phyloP scores from a whole-genome alignment of 2,113 vertebrate species.

The Vulpes lagopus region DNA sequence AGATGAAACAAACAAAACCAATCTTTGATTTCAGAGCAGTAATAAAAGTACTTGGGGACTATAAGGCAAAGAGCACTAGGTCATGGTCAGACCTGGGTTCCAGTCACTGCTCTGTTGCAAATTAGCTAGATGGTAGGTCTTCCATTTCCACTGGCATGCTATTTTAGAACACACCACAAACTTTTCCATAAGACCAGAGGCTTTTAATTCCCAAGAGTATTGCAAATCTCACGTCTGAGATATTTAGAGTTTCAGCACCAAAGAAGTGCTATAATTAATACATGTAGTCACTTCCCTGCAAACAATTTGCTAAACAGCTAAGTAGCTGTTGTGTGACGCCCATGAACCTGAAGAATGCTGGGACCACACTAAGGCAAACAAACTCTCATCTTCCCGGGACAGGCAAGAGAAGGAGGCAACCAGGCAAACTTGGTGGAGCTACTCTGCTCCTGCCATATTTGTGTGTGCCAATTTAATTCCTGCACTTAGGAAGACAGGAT shows the following conservation, averaged over 20 bases:
- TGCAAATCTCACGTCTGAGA: conserved; percentile 1
- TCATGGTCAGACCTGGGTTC: background rate
- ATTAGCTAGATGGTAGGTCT: background rate
- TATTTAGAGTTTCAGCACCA: conserved; percentile 1
- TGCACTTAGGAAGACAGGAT: background rate
- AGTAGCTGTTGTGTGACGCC: background rate
- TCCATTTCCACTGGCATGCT: background rate
- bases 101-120: background rate
- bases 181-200: background rate
- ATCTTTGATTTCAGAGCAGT: background rate
- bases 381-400: background rate
- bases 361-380: background rate
- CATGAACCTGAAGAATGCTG: background rate
- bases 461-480: conserved; percentile 19
- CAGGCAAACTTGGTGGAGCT: background rate
- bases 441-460: background rate
- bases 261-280: conserved; percentile 34
- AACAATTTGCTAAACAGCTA: background rate
- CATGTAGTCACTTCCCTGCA: background rate
- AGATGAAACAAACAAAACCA: background rate
- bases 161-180: background rate
- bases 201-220: background rate
- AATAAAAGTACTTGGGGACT: background rate
- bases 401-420: background rate
- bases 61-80: background rate